phyloP scores from a whole-genome alignment of 1,140 invertebrate genomes.

The Riptortus pedestris region DNA sequence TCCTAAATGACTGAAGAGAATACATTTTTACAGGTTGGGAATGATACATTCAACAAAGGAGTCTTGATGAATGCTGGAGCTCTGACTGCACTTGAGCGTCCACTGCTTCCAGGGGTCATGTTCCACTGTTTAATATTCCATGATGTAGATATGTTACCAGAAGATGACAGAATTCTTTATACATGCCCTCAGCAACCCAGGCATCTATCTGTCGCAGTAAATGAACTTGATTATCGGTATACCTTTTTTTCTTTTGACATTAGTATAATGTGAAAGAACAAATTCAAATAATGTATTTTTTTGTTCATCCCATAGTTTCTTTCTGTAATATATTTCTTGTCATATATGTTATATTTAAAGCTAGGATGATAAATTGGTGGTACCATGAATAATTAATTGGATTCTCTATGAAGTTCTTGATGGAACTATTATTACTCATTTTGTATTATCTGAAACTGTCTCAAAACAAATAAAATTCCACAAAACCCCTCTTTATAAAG shows the following conservation, averaged over 20 bases:
- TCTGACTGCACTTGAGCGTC: conserved; percentile 40
- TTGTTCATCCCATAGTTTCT: not conserved
- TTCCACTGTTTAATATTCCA: conserved; percentile 56
- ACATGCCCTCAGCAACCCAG: conserved; percentile 47
- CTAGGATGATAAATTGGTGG: not conserved
- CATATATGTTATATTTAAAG: not conserved
- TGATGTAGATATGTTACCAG: conserved; percentile 56
- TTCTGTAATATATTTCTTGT: not conserved
- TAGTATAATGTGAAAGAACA: no score
- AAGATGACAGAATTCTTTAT: conserved; percentile 55
- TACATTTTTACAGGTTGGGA: conserved; percentile 34
- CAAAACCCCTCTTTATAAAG: no score
- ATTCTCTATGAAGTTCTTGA: no score
- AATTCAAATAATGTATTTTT: not conserved
- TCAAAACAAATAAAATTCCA: no score
- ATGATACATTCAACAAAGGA: conserved; percentile 54
- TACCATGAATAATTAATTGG: no score
- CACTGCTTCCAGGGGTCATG: conserved; percentile 32
- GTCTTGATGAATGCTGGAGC: conserved; percentile 57
- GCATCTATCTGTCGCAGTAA: conserved; percentile 52
- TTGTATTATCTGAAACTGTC: no score
- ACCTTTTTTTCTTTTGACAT: not conserved
- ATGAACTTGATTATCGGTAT: conserved; percentile 52
- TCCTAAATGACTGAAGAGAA: no score
- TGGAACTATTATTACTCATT: no score